Evolutionary conservation across 2,113 vertebrate genomes (phyloP), one percentile per base, ranked within the genome.

Genomic region (Otolemur garnettii): DNA sequence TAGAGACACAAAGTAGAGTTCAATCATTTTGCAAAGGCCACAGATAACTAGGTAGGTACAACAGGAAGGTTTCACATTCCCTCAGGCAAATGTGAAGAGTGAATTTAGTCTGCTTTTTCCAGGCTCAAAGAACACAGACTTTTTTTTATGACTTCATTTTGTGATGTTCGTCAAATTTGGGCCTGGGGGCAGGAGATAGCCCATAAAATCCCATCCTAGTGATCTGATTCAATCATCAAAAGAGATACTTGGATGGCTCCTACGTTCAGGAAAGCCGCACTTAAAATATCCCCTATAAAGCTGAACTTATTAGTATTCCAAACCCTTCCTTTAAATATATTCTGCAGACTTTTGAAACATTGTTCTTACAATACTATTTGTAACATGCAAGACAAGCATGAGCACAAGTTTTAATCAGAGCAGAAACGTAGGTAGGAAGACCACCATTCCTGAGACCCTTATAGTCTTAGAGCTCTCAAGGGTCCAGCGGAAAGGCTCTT

Each of bases 71-170:
- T 93, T 89, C 28, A 35, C 57, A 96, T 79, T 83, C 69, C 97
- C 91, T 79, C 33, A 30, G 79, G 93, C 89, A 80, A 45, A 79
- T 78, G 77, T 82, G 88, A 74, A 79, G 60, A 92, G 50, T 93
- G 89, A 93, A 91, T 89, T 69, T 93, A 45, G 59, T 66, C 68
- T 78, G 22, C 53, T 94, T 92, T 38, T 89, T 26, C 28, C 45
- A 74, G 26, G 14, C 30, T 86, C 92, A 69, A 93, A 87, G 80
- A 94, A 35, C 33, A 93, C 8, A 95, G 64, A 87, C 28, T 91
- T 85, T 90, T 90, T 93, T 84, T 89, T 62, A 55, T 83, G 68
- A 88, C 66, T 96, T 92, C 66, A 75, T 97, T 80, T 96, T 95
- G 62, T 95, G 92, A 77, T 77, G 64, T 91, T 93, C 86, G 91